phyloP scores from a whole-genome alignment of 2,888 invertebrate genomes.

The Mesorhabditis spiculigera region DNA sequence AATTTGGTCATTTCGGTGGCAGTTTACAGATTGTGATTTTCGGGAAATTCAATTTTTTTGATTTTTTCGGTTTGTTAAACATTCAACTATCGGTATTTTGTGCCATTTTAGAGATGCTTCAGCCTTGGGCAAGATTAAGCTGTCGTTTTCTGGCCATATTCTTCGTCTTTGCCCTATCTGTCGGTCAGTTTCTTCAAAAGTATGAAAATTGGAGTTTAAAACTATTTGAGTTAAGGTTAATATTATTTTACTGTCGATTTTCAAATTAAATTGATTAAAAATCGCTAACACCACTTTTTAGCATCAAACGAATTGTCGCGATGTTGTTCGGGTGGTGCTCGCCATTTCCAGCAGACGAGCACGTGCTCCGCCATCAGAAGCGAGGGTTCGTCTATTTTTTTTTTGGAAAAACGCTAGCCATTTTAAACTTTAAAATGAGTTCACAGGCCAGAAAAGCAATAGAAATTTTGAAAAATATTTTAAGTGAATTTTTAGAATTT shows the following conservation, averaged over 20 bases:
- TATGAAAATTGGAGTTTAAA: background rate
- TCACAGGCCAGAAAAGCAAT: background rate
- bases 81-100: too few relatives aligned
- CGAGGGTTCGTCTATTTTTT: slow-evolving; percentile 31
- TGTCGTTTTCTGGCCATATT: background rate
- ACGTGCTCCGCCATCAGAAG: slow-evolving; percentile 41
- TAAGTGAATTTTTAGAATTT: too few relatives aligned
- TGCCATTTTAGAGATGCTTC: background rate
- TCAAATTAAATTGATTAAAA: background rate
- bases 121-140: background rate
- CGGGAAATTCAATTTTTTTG: too few relatives aligned
- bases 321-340: slow-evolving; percentile 54
- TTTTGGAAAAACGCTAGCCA: background rate
- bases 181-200: background rate
- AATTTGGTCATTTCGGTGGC: too few relatives aligned
- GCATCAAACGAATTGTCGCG: slow-evolving; percentile 42
- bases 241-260: background rate
- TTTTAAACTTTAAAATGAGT: background rate
- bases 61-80: too few relatives aligned
- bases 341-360: slow-evolving; percentile 47
- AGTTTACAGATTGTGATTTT: too few relatives aligned
- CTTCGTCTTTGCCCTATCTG: slow-evolving; percentile 5
- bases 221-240: background rate
- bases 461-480: background rate
- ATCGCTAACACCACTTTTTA: background rate